A percentile compares a stretch with the other conserved stretches of the same genome.
Evolutionary conservation across 2,888 invertebrate genomes (phyloP).

Genomic region (Aphodius sticticus): DNA sequence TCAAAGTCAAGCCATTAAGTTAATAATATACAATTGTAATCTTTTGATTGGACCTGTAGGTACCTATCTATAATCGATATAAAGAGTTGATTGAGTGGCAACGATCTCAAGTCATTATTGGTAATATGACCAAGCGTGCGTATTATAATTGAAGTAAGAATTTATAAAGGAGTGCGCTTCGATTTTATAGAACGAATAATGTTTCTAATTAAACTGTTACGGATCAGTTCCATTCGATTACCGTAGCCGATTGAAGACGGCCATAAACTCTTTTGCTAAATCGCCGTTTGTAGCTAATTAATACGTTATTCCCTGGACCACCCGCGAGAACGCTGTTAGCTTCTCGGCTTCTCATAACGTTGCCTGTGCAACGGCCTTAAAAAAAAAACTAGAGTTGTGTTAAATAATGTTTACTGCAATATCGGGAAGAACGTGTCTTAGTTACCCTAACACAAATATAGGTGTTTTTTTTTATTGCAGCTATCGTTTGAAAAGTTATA

Average conservation of each 20-base stretch:
- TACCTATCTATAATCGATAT: neutral
- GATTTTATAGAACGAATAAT: neutral
- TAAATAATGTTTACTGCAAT: neutral
- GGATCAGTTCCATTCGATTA: slow-evolving; percentile 26
- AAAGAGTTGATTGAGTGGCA: neutral
- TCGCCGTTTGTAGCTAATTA: neutral
- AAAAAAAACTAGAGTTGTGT: neutral
- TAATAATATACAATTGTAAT: neutral
- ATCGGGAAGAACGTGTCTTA: too few species aligned
- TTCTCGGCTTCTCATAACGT: neutral
- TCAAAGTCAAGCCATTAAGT: too few species aligned
- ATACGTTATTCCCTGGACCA: neutral
- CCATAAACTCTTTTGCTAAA: slow-evolving; percentile 4
- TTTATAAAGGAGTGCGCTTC: neutral
- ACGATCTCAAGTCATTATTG: neutral
- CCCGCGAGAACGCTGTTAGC: neutral
- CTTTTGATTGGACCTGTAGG: neutral
- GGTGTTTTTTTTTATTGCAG: too few species aligned
- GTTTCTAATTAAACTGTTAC: slow-evolving; percentile 25
- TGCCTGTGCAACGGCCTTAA: neutral
- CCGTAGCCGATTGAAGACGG: slow-evolving; percentile 10
- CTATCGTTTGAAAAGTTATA: too few species aligned
- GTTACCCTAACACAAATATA: too few species aligned
- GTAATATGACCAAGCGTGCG: neutral
- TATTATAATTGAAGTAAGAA: neutral